Conservation (phyloP, 2,797 vertebrate genomes). For the Etheostoma nigrum region DNA sequence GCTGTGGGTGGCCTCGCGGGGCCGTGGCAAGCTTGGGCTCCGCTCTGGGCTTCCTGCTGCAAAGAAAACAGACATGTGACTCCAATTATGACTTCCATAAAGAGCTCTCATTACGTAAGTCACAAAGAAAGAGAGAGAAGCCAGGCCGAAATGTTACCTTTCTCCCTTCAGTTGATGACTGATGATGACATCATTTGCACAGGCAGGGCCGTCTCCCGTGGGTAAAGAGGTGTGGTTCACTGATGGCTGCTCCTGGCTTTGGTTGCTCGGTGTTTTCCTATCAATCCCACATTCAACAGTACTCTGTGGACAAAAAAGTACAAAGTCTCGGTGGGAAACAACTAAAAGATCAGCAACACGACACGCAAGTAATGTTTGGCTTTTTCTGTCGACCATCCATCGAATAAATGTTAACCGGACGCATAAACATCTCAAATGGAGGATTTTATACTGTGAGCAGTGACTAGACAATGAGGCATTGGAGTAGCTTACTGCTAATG, state of each 20-base stretch:
- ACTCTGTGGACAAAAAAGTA: constrained; percentile 62
- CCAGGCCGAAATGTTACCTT: constrained; percentile 79
- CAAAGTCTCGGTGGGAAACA: constrained; percentile 38
- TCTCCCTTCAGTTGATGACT: constrained; percentile 71
- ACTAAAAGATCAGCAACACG: constrained; percentile 35
- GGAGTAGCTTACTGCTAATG: constrained; percentile 35
- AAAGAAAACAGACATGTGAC: constrained; percentile 77
- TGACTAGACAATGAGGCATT: constrained; percentile 51
- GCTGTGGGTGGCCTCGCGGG: constrained; percentile 75
- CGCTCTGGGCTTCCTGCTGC: constrained; percentile 71
- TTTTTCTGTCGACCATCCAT: constrained; percentile 32
- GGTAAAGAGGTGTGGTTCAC: constrained; percentile 64
- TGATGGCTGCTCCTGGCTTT: constrained; percentile 66
- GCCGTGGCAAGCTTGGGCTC: constrained; percentile 64
- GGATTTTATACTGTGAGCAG: constrained; percentile 40
- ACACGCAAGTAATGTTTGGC: constrained; percentile 42
- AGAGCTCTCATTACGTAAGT: constrained; percentile 69
- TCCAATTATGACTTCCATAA: constrained; percentile 79
- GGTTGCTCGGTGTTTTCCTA: constrained; percentile 46
- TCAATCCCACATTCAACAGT: constrained; percentile 60
- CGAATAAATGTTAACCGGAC: constrained; percentile 47
- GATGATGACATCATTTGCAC: constrained; percentile 71
- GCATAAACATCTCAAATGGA: constrained; percentile 55
- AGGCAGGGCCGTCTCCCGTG: constrained; percentile 58
- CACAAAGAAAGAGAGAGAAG: constrained; percentile 34